Base-by-base conservation (phyloP, 2,888 invertebrate genomes). In the Eurytoma adleriae region DNA sequence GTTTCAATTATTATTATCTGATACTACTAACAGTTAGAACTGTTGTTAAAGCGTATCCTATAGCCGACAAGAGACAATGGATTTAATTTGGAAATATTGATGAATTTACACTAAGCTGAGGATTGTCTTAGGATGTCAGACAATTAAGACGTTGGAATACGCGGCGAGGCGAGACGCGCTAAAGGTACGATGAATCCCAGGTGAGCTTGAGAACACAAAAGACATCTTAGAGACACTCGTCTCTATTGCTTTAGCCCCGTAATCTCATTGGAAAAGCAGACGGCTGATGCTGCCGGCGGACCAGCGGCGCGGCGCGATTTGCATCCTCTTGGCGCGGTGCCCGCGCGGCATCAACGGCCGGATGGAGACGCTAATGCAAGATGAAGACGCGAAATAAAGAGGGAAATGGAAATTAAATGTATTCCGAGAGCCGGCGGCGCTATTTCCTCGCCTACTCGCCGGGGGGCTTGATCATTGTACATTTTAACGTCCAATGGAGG, bases 261-360 rank as follows among this genome's bases (percentile, higher is more conserved):
- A 79, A 79, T 75, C 59, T 75, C 66, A 69, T 79, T 66, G 79
- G 69, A 62, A 30, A 70, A 70, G 69, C 59, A 79, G 79, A 40
- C 56, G 66, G 30, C 57, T 61, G 59, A 66, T 59, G 57, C 50
- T 71, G 24, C 10, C 0, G 7, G 30, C 3, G n/a, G 27, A 16
- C 61, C 30, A 24, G 59, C 59, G 13, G 20, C 24, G 24, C 24
- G 24, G 30, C 16, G 18, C 27, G 62, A 79, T 79, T 79, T 69
- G 79, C 79, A 73, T 79, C 64, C 70, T 20, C 72, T 52, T 64
- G 79, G 64, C 69, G 40, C 30, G 10, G 12, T 57, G 70, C 70
- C 74, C 62, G 16, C 56, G 24, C 13, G 50, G 59, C 3, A n/a
- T 57, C 57, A 48, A n/a, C 30, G 13, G 30, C 64, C n/a, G 12